These are phyloP conservation scores for Piliocolobus tephrosceles DNA, from an alignment of 2,113 vertebrate species.

Conservation along the genomic window DNA sequence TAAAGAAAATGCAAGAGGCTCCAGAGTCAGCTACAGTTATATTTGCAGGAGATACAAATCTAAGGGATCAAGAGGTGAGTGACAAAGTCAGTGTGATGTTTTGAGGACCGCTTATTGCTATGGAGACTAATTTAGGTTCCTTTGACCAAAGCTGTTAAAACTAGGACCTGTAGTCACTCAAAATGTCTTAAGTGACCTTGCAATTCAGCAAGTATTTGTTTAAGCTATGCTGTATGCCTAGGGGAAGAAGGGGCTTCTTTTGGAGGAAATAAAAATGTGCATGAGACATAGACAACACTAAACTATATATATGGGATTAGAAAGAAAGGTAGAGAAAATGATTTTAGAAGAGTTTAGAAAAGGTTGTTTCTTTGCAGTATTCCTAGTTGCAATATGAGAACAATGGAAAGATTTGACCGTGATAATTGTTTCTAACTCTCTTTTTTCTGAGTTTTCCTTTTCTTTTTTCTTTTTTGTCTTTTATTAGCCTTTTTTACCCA, in stretches of 20 bases:
- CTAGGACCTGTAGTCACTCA: not conserved
- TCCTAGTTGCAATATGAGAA: not conserved
- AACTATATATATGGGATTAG: not conserved
- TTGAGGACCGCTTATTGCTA: not conserved
- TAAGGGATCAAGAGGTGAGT: constrained; percentile 93
- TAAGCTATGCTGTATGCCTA: not conserved
- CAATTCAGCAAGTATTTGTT: not conserved
- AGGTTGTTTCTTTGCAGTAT: not conserved
- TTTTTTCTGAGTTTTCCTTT: not conserved
- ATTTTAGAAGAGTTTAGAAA: not conserved
- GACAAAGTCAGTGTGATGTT: not conserved
- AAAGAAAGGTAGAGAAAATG: not conserved
- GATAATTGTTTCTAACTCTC: not conserved
- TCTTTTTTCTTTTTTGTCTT: not conserved
- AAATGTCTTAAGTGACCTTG: not conserved
- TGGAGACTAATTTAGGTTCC: not conserved
- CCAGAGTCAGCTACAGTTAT: constrained; percentile 89
- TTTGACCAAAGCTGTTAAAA: not conserved
- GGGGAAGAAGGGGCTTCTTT: not conserved
- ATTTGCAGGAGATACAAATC: constrained; percentile 97
- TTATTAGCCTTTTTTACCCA: not conserved
- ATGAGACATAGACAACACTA: not conserved
- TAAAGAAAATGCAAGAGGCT: constrained; percentile 86
- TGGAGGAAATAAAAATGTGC: not conserved
- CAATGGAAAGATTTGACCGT: not conserved